Base-by-base conservation (phyloP, 1,140 invertebrate genomes). In the Chironomus striatipennis region DNA sequence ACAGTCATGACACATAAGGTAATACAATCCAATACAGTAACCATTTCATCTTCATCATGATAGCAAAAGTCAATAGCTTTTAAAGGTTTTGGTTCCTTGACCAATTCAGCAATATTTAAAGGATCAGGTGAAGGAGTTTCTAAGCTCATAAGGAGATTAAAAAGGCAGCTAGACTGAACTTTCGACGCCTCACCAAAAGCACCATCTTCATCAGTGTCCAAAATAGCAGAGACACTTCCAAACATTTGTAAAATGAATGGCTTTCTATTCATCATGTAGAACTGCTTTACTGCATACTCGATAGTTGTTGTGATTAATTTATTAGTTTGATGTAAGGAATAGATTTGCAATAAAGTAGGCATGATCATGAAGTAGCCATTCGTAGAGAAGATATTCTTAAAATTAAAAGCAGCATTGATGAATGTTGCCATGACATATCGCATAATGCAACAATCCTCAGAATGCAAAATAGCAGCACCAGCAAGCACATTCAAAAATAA, bases 161-260 rank as follows among this genome's bases (percentile, higher is more conserved):
- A 98, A 15, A 98, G 83, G 79, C 91, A 93, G 77, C 90, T 91
- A 0, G 95, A 92, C 79, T 95, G 94, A 20, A 97, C 93, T 84
- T 97, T 97, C 79, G 94, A 94, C 17, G 93, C 93, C 83, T 97
- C 94, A 3, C 93, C 94, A 80, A 91, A 92, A 6, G 90, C 88
- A 73, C 90, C 90, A 75, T 90, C 89, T 79, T 93, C 91, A 81
- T 99, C 96, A 2, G 93, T 94, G 80, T 99, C 97, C 42, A 99
- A 85, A 78, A 99, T 95, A 2, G 96, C 93, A 0, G 98, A 98
- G 2, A 98, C 92, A 72, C 95, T 97, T 7, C 98, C 98, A 85
- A 99, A 99, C 95, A 99, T 97, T 88, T 99, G 94, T 20, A 99
- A 85, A 76, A 99, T 95, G 79, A 99, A 99, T 1, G 98, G 97